Percentiles rank a stretch among this genome's conserved stretches.
These are phyloP conservation scores for Epinephelus fuscoguttatus DNA, from an alignment of 2,113 vertebrate genomes.

Conservation along the genomic window DNA sequence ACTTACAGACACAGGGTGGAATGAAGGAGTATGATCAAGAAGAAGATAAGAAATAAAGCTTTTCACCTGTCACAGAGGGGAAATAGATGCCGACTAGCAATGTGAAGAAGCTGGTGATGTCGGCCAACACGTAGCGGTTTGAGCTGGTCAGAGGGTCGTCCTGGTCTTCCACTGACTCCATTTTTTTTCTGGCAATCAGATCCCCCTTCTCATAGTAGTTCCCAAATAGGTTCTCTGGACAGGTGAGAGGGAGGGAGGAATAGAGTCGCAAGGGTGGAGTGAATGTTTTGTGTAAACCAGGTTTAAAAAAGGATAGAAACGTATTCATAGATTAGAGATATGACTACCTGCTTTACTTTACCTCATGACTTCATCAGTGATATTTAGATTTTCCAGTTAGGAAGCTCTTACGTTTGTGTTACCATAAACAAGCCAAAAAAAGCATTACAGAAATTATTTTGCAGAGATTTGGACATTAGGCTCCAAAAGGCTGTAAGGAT, in stretches of 20 bases:
- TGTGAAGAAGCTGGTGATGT: slow-evolving; percentile 97
- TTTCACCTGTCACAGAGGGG: slow-evolving; percentile 96
- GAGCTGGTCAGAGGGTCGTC: slow-evolving; percentile 85
- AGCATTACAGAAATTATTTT: background rate
- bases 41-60: background rate
- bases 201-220: slow-evolving; percentile 92
- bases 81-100: slow-evolving; percentile 99
- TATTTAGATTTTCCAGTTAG: background rate
- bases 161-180: slow-evolving; percentile 77
- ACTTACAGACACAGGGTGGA: background rate
- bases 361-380: background rate
- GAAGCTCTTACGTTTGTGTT: background rate
- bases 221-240: slow-evolving; percentile 94
- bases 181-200: slow-evolving; percentile 85
- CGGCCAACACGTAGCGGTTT: slow-evolving; percentile 94
- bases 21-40: too few species aligned
- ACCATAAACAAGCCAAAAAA: background rate
- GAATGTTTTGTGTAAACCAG: background rate
- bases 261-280: too few species aligned
- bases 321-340: background rate
- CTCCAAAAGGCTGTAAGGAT: background rate
- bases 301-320: background rate
- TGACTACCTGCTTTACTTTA: background rate
- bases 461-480: background rate
- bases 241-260: accelerated